Base-by-base conservation (phyloP, 2,113 vertebrate species). In the Entomyzon cyanotis region DNA sequence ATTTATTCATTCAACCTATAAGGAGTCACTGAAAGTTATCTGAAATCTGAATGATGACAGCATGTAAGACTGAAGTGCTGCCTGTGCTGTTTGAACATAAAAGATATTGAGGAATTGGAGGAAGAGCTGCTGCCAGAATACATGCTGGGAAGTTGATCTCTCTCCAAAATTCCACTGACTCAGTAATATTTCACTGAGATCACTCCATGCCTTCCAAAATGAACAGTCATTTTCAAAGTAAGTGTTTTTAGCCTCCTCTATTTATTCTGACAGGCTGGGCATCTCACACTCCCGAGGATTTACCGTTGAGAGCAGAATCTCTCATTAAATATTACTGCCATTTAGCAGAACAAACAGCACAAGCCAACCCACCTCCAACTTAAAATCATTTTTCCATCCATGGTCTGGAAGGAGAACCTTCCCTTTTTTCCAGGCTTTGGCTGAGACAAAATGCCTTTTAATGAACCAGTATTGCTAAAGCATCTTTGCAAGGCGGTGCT, bases 151-250 rank as follows among this genome's bases (percentile, higher is more conserved):
- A 93, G 56, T 87, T 97, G 96, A 87, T 90, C 73, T 91, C 91
- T 49, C 55, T 90, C 95, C 96, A 96, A 94, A 94, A 90, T 55
- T 68, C 89, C 79, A 78, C 86, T 92, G 91, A 94, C 91, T 96
- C 91, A 81, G 89, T 95, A 81, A 67, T 89, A 90, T 75, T 97
- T 89, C 91, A 86, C 50, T 59, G 80, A 87, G 87, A 93, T 95
- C 87, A 71, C 77, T 87, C 86, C 37, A 39, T 76, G 89, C 81
- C 84, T 95, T 91, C 89, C 91, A 90, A 96, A 96, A 96, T 93
- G 94, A 96, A 95, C 89, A 96, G 83, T 95, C 95, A 92, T 87
- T 96, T 81, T 44, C 80, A 63, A 92, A 95, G 76, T 68, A 52
- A 94, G 80, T 63, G 67, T 49, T 94, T 96, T 84, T 83, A 94